Base-by-base conservation (phyloP, 35 echinoderm and acorn worm species). In the Diadema setosum region DNA sequence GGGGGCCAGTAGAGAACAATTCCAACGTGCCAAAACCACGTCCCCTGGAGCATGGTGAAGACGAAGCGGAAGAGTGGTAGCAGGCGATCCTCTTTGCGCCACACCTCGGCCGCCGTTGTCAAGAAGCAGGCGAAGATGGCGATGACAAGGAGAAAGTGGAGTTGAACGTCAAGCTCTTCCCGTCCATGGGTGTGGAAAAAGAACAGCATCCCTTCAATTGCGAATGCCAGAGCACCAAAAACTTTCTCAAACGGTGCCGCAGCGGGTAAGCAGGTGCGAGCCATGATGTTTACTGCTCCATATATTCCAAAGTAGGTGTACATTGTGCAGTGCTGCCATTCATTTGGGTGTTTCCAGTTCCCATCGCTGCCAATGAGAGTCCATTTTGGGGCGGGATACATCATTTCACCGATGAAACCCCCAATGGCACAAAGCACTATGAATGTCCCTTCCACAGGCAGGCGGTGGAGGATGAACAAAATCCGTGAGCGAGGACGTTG, bases 311-410 rank as follows among this genome's bases (percentile, higher is more conserved):
- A 99, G 76, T 90, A 99, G 0, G 92, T 95, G 86, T 95, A 99
- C 96, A 99, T 99, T 39, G 96, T 99, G 30, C 65, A 81, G 36
- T 98, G 96, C 42, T 98, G 96, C 96, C 96, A 98, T 81, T 98
- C 91, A 0, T 69, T 78, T 25, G 75, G 55, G 26, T 91, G 61
- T 5, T 91, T 87, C 57, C 94, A 98, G 18, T 94, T 27, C 25
- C 92, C 92, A 11, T 94, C 75, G 24, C 45, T 58, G 45, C 76
- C 92, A 12, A 94, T 84, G 75, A 98, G 42, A 2, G 78, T 82
- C 86, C 86, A 94, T 31, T 98, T 94, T 14, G 64, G 88, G 20
- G 25, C 75, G 1, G 95, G 91, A 61, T 93, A 98, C 34, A 70
- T 89, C 85, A 91, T 87, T 75, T 94, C 96, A 39, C 81, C 92